A percentile compares a stretch with the other conserved stretches of the same genome.
These are phyloP conservation scores for Intellagama lesueurii DNA, from an alignment of 2,797 vertebrate genomes.

Conservation along the genomic window DNA sequence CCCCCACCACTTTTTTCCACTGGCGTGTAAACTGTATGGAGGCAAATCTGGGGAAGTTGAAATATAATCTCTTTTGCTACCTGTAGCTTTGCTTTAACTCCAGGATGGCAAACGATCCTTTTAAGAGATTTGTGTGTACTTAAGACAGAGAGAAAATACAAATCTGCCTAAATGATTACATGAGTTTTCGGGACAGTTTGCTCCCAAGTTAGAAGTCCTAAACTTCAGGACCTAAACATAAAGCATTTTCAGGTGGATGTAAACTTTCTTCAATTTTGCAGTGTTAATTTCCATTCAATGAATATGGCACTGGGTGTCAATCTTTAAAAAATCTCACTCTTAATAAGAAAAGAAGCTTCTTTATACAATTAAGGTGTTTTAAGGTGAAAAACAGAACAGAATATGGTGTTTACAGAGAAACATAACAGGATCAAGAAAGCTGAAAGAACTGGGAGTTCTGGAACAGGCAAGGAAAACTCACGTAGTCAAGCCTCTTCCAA, in stretches of 20 bases:
- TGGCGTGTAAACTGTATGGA: background rate
- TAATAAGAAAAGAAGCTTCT: background rate
- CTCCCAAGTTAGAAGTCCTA: background rate
- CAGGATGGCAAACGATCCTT: background rate
- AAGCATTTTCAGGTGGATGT: no score
- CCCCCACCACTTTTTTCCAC: background rate
- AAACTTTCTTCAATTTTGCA: no score
- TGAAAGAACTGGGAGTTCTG: background rate
- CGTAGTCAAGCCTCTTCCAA: background rate
- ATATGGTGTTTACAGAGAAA: background rate
- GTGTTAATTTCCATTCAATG: background rate
- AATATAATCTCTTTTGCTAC: background rate
- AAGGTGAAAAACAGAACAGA: background rate
- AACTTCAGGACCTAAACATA: background rate
- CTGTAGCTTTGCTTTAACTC: background rate
- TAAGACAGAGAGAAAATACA: no score
- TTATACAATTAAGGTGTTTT: background rate
- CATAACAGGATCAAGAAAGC: background rate
- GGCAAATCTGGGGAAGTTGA: background rate
- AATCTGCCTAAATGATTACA: background rate
- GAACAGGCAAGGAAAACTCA: background rate
- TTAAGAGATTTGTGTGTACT: background rate
- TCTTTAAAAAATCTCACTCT: background rate
- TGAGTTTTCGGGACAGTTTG: background rate
- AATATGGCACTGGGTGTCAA: background rate